Evolutionary conservation across 1,140 invertebrate species (phyloP).

Genomic region (Hylaeus volcanicus): DNA sequence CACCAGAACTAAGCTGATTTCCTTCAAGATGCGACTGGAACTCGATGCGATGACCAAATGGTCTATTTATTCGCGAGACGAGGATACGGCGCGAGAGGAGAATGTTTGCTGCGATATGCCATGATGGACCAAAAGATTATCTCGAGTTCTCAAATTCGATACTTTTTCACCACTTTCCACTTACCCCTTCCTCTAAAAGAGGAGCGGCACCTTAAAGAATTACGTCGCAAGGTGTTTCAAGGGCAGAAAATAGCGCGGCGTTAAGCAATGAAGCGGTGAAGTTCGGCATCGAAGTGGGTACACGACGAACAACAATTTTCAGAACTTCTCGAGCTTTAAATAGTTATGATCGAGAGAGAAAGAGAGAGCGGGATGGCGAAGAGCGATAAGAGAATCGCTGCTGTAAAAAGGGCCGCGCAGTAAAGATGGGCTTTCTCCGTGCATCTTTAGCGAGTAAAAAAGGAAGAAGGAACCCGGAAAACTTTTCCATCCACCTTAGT

Average conservation of each 20-base stretch:
- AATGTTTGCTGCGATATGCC: too few species aligned
- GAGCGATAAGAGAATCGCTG: conserved; percentile 30
- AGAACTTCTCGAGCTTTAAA: conserved; percentile 28
- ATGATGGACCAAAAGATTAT: too few species aligned
- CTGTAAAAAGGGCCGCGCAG: conserved; percentile 22
- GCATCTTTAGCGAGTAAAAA: conserved; percentile 25
- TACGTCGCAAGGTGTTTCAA: background rate
- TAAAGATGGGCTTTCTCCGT: conserved; percentile 24
- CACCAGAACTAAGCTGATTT: too few species aligned
- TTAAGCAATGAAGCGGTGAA: background rate
- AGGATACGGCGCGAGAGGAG: too few species aligned
- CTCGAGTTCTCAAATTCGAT: too few species aligned
- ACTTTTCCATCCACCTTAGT: conserved; percentile 27
- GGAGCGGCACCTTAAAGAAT: background rate
- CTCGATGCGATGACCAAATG: too few species aligned
- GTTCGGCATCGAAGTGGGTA: conserved; percentile 11
- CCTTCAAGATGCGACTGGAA: too few species aligned
- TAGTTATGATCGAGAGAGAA: conserved; percentile 30
- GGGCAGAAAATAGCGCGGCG: background rate
- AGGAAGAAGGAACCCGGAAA: background rate
- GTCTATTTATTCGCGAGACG: too few species aligned
- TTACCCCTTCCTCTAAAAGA: too few species aligned
- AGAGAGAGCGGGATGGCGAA: background rate
- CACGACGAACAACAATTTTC: conserved; percentile 26
- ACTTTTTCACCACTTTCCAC: too few species aligned